Percentiles rank a stretch among this genome's conserved stretches.
Conservation (phyloP, 1,140 invertebrate genomes). For the Bombus confusus region DNA sequence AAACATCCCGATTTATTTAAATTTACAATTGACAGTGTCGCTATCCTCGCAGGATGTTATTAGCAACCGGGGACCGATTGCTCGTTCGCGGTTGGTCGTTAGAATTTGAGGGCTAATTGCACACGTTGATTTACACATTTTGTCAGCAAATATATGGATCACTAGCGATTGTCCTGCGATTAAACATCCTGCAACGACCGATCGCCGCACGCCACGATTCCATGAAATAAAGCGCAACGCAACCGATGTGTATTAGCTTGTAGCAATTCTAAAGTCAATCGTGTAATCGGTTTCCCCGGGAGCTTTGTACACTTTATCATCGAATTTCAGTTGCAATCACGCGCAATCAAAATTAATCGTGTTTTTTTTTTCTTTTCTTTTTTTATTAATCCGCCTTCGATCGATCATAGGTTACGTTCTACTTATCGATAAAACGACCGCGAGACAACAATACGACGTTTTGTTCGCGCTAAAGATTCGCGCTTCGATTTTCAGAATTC, state of each 20-base stretch:
- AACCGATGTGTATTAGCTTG: constrained; percentile 1
- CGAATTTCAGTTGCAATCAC: not conserved
- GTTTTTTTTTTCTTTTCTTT: constrained; percentile 13
- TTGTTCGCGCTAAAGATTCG: not conserved
- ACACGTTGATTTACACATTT: constrained; percentile 42
- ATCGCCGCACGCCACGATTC: not conserved
- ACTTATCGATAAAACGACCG: not conserved
- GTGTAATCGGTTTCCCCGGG: constrained; percentile 12
- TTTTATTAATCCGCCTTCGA: not conserved
- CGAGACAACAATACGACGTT: not conserved
- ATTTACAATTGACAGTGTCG: not conserved
- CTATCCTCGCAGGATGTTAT: constrained; percentile 5
- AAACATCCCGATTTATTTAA: not conserved
- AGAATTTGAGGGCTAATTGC: constrained; percentile 38
- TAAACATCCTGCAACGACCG: constrained; percentile 14
- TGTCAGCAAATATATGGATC: constrained; percentile 46
- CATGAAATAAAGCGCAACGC: constrained; percentile 19
- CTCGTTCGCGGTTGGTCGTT: constrained; percentile 1
- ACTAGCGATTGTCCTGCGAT: constrained; percentile 6
- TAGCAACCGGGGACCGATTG: constrained; percentile 19
- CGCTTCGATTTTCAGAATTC: too few species aligned
- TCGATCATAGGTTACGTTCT: not conserved
- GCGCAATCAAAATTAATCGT: constrained; percentile 10
- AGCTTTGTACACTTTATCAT: constrained; percentile 19
- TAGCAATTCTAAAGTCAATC: constrained; percentile 29